Evolutionary conservation across 2,113 vertebrate genomes (phyloP).

Genomic region (Balaeniceps rex): DNA sequence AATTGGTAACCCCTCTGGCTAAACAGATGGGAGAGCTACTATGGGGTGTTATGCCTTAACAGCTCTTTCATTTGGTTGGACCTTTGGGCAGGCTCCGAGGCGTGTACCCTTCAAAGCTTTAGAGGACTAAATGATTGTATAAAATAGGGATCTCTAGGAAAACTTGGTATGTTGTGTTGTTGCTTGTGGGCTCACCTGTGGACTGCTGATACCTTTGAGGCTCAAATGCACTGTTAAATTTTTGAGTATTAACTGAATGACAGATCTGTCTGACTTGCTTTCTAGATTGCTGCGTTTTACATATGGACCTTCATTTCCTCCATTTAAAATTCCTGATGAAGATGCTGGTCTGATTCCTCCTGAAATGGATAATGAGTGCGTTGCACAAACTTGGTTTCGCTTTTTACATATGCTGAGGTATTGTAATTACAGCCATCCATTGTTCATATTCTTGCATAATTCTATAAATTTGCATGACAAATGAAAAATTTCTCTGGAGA

Average conservation of each 20-base stretch:
- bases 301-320: constrained; percentile 91
- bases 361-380: constrained; percentile 94
- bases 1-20: not conserved
- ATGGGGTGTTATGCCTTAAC: not conserved
- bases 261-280: not conserved
- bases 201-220: not conserved
- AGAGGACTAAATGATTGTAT: not conserved
- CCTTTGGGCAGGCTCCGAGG: not conserved
- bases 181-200: not conserved
- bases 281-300: constrained; percentile 88
- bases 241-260: not conserved
- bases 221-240: not conserved
- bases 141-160: not conserved
- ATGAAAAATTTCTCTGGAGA: not conserved
- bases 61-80: not conserved
- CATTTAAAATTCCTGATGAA: constrained; percentile 94
- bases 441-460: not conserved
- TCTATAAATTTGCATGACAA: not conserved
- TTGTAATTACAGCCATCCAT: not conserved
- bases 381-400: constrained; percentile 96
- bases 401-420: constrained; percentile 98
- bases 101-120: not conserved
- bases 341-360: constrained; percentile 90
- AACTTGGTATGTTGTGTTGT: not conserved
- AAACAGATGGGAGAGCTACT: not conserved